phyloP scores from a whole-genome alignment of 2,113 vertebrate genomes.

The Ifrita kowaldi region DNA sequence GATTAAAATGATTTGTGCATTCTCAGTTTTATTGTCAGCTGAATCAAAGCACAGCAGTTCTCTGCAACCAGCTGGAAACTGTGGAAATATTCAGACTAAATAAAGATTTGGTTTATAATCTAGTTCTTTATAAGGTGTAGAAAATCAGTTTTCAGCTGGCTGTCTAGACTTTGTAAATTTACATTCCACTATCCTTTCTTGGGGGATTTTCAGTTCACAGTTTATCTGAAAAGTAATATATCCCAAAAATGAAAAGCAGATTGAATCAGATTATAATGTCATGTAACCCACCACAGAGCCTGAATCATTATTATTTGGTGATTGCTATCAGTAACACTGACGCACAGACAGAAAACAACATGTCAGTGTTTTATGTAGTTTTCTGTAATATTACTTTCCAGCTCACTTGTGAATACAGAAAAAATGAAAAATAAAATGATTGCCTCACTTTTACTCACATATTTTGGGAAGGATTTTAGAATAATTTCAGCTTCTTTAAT shows the following conservation, averaged over 20 bases:
- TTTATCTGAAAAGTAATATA: slow-evolving; percentile 58
- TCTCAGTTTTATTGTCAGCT: not conserved
- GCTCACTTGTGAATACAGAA: not conserved
- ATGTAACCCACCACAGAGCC: not conserved
- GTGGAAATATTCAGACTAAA: slow-evolving; percentile 22
- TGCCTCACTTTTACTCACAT: not conserved
- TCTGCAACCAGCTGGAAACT: slow-evolving; percentile 25
- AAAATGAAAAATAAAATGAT: not conserved
- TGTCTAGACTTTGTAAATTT: slow-evolving; percentile 39
- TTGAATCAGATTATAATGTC: slow-evolving; percentile 37
- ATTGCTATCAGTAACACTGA: slow-evolving; percentile 46
- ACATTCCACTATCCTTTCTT: not conserved
- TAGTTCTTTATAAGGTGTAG: slow-evolving; percentile 16
- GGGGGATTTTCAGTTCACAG: slow-evolving; percentile 7
- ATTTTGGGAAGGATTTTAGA: not conserved
- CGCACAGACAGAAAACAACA: slow-evolving; percentile 11
- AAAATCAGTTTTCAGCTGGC: slow-evolving; percentile 39
- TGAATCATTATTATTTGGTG: slow-evolving; percentile 32
- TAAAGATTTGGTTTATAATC: slow-evolving; percentile 17
- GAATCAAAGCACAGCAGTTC: slow-evolving; percentile 24
- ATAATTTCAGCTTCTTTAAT: not conserved
- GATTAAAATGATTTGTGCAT: not conserved
- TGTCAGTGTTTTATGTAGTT: not conserved
- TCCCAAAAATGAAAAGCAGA: slow-evolving; percentile 60
- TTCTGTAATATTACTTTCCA: not conserved